A percentile compares a stretch with the other conserved stretches of the same genome.
Evolutionary conservation across 2,113 vertebrate genomes (phyloP).

Genomic region (Brienomyrus brachyistius): DNA sequence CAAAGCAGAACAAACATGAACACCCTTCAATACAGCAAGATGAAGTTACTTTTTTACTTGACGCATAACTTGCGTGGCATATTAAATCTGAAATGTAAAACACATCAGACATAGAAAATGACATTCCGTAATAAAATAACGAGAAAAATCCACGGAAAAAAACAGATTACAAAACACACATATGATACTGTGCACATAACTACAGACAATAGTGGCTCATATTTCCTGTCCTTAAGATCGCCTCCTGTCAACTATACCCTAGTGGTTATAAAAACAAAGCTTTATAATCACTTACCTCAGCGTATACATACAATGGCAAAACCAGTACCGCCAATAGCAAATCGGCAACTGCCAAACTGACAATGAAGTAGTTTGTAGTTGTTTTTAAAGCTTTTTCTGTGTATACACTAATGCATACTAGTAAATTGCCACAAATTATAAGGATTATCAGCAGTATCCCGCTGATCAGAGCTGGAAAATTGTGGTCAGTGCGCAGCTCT

Average conservation of each 20-base stretch:
- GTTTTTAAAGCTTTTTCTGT: constrained; percentile 85
- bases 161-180: neutral
- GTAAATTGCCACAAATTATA: constrained; percentile 79
- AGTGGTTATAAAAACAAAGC: neutral
- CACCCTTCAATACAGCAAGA: neutral
- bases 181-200: neutral
- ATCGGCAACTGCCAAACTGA: constrained; percentile 85
- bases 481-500: constrained; percentile 38
- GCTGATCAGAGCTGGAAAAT: constrained; percentile 68
- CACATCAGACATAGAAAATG: neutral
- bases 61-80: neutral
- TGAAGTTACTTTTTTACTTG: neutral
- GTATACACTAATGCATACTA: constrained; percentile 84
- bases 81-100: neutral
- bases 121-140: neutral
- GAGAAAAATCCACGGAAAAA: neutral
- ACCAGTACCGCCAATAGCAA: constrained; percentile 83
- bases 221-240: neutral
- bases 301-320: constrained; percentile 84
- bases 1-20: neutral
- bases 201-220: neutral
- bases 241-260: neutral
- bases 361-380: constrained; percentile 93
- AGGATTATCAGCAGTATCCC: constrained; percentile 75
- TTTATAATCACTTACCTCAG: constrained; percentile 70